phyloP scores from a whole-genome alignment of 2,888 invertebrate species.

The Drosophila sordidapex region DNA sequence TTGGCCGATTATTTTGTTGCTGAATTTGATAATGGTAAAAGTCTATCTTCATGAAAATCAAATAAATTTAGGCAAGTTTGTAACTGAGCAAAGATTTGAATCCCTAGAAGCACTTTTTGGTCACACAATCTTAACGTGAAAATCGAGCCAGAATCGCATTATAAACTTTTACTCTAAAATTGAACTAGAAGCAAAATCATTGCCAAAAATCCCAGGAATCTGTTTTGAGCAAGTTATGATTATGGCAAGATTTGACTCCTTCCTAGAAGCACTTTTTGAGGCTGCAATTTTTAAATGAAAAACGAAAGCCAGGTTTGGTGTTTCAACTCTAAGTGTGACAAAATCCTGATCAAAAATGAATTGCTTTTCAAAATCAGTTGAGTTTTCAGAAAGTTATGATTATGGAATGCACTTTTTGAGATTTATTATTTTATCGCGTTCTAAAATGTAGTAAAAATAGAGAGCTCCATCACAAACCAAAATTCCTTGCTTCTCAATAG shows the following conservation, averaged over 20 bases:
- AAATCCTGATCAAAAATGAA: too few species aligned
- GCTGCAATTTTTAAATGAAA: background rate
- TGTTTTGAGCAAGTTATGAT: background rate
- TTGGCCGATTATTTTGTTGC: background rate
- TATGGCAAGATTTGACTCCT: background rate
- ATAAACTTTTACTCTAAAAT: background rate
- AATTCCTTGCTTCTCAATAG: background rate
- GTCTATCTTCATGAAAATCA: too few species aligned
- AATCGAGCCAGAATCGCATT: fast-evolving
- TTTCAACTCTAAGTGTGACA: too few species aligned
- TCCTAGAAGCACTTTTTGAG: background rate
- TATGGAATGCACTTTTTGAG: too few species aligned
- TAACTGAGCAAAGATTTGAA: background rate
- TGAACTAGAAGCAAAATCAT: background rate
- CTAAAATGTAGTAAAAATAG: fast-evolving
- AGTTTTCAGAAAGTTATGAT: too few species aligned
- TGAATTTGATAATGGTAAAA: background rate
- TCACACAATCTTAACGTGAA: background rate
- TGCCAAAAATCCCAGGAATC: background rate
- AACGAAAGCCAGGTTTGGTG: too few species aligned
- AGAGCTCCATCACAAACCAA: background rate
- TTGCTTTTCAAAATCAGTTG: too few species aligned
- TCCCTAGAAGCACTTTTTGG: background rate
- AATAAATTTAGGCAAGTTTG: background rate
- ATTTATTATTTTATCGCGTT: too few species aligned